A percentile compares a stretch with the other conserved stretches of the same genome.
phyloP scores from a whole-genome alignment of 2,113 vertebrate genomes.

The Pao palembangensis region DNA sequence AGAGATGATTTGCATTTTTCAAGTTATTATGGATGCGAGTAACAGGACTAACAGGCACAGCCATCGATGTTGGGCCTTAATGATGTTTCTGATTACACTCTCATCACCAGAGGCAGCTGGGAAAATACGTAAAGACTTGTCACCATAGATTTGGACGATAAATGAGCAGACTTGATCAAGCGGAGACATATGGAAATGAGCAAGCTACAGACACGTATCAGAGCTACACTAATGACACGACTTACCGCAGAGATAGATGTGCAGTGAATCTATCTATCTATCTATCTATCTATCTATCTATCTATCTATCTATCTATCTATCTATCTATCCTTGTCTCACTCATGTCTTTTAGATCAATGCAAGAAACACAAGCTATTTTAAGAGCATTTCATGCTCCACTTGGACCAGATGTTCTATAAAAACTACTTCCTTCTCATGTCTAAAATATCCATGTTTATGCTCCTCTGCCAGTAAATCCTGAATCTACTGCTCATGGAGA shows the following conservation, averaged over 20 bases:
- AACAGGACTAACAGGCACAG: constrained; percentile 66
- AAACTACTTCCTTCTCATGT: constrained; percentile 37
- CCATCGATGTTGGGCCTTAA: constrained; percentile 59
- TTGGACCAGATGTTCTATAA: constrained; percentile 64
- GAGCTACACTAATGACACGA: constrained; percentile 1
- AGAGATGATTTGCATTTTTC: constrained; percentile 75
- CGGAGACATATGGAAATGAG: constrained; percentile 62
- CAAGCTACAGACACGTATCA: constrained; percentile 40
- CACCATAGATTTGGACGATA: constrained; percentile 63
- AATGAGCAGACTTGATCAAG: constrained; percentile 66
- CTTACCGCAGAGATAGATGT: neutral
- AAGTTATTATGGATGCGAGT: constrained; percentile 65
- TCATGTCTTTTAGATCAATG: constrained; percentile 53
- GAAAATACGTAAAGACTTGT: constrained; percentile 70
- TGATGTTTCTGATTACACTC: constrained; percentile 72
- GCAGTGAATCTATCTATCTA: neutral
- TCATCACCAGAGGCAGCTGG: constrained; percentile 64
- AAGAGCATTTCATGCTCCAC: constrained; percentile 60
- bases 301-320: neutral
- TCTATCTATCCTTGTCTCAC: neutral
- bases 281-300: too few species aligned
- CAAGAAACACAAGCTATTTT: constrained; percentile 57
- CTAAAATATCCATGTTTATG: constrained; percentile 42
- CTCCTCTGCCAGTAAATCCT: constrained; percentile 44
- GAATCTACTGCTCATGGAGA: constrained; percentile 28